Evolutionary conservation across 2,113 vertebrate genomes (phyloP), one percentile per base, ranked within the genome.

Genomic region (Pycnonotus jocosus): DNA sequence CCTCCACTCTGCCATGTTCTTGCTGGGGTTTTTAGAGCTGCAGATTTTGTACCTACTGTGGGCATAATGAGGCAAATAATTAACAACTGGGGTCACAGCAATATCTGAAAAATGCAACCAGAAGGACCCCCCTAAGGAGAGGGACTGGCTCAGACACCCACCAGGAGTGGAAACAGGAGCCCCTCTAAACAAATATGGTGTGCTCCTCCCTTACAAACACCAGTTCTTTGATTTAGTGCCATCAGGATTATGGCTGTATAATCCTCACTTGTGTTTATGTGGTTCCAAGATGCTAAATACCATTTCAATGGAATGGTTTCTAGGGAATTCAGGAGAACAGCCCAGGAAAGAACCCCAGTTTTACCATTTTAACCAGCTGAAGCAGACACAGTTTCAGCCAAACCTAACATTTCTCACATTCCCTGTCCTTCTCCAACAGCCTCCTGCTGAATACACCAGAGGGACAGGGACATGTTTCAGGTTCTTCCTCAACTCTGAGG

Each of bases 1-100:
- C 88, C 88, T 91, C 85, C 88, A 85, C 53, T 25, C 60, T 90
- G 62, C 76, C 33, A 30, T 13, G 20, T 64, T 90, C 94, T 92
- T 56, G 22, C 58, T 66, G 21, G 12, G 24, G n/a, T 44, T 85
- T 61, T 73, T 38, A 62, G 5, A 56, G 35, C 64, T 69, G 37
- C 45, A 25, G n/a, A 83, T 91, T 48, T 38, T 48, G 12, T 47
- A 76, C n/a, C 54, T 68, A 33, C 15, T 90, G 50, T 35, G 20
- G 38, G 2, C 47, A 72, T 28, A 66, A 33, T 4, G 7, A 90
- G 22, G n/a, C 6, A 51, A 44, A 50, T 12, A 81, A n/a, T 27
- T 22, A 68, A 40, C 27, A 65, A 12, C 1, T 44, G 12, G 14
- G 7, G 14, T 70, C 38, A 33, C 9, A 5, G 21, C 35, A 90